These are phyloP conservation scores for Archocentrus centrarchus DNA, from an alignment of 2,113 vertebrate species.

Conservation along the genomic window DNA sequence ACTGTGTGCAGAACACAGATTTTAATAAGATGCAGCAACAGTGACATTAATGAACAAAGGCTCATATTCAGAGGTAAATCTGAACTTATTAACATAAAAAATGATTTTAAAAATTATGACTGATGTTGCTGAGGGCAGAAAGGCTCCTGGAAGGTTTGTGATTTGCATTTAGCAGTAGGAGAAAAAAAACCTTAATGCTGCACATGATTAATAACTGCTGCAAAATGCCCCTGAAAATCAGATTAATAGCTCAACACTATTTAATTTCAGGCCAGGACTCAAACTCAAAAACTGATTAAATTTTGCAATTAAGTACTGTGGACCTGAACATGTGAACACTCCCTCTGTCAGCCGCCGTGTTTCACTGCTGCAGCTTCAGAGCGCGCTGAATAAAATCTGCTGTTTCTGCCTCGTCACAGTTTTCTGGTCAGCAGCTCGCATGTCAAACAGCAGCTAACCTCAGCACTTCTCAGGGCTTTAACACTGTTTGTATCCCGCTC, in stretches of 20 bases:
- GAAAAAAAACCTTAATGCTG: not conserved
- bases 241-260: not conserved
- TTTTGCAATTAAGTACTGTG: not conserved
- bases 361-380: slow-evolving; percentile 1
- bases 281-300: not conserved
- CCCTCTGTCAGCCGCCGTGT: not conserved
- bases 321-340: not conserved
- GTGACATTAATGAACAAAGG: not conserved
- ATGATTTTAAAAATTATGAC: not conserved
- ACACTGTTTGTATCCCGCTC: not conserved
- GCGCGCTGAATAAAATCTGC: not conserved
- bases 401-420: not conserved
- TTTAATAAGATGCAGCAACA: not conserved
- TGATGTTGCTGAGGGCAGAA: not conserved
- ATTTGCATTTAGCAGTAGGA: not conserved
- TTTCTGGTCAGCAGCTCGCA: not conserved
- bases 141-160: not conserved
- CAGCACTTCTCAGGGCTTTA: not conserved
- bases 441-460: not conserved
- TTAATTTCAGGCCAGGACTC: slow-evolving; percentile 3
- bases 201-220: not conserved
- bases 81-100: not conserved
- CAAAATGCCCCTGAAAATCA: slow-evolving; percentile 12
- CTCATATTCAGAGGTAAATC: not conserved
- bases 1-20: not conserved